Evolutionary conservation across 2,113 vertebrate genomes (phyloP), one percentile per base, ranked within the genome.

Genomic region (Bubo blakistoni): DNA sequence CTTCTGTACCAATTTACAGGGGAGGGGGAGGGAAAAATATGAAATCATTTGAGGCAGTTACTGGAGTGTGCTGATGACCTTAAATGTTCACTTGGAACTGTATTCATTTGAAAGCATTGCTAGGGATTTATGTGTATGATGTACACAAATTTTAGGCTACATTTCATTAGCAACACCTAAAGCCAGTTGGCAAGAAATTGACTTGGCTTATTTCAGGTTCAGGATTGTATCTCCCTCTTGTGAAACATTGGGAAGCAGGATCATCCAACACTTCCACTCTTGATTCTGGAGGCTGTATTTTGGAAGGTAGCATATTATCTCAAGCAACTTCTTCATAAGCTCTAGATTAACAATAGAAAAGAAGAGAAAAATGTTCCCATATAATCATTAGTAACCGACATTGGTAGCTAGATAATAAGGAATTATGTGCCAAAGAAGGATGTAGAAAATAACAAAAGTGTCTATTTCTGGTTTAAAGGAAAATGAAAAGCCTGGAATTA

Each of bases 131-230:
- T 46, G 25, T 54, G 20, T 10, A 25, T 29, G 54, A 30, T 5
- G 16, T 32, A 26, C 34, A 49, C 16, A 65, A 52, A 74, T 65
- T 52, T 61, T 59, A 74, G 55, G n/a, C 27, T 70, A 34, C 16
- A 24, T 55, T 71, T 78, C 16, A 72, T 62, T 65, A 40, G 49
- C 32, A 93, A 89, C 32, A 40, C 36, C 27, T 58, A 74, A 30
- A 30, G 40, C 3, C 3, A 18, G 8, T 16, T 36, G 16, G 17
- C 4, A 74, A 84, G 73, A 92, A 85, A 81, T 36, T 36, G 80
- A 98, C 98, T 97, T 98, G 98, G 77, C 97, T 98, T 78, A 97
- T 85, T 76, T 98, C 97, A 71, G 98, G 88, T 30, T 25, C 18
- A 24, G 66, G 73, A 46, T 97, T 80, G 29, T 98, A 98, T 97